Evolutionary conservation across 2,888 invertebrate species (phyloP).

Genomic region (Patella depressa): DNA sequence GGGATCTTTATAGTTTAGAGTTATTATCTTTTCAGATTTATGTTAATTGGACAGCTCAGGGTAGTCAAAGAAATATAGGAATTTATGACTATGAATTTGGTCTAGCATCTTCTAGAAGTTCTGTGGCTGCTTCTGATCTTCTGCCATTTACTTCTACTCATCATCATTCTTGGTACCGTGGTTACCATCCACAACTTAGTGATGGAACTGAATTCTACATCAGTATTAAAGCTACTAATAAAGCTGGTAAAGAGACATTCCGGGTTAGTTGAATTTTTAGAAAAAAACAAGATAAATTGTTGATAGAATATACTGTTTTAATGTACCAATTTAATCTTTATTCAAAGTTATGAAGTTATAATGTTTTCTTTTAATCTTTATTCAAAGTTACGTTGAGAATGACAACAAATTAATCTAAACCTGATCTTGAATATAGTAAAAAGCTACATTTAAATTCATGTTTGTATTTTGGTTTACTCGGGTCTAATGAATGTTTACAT

Average conservation of each 20-base stretch:
- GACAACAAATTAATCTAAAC: no score
- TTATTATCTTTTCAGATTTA: constrained; percentile 31
- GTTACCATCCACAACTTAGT: constrained; percentile 42
- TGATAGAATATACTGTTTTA: no score
- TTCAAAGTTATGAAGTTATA: no score
- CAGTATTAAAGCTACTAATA: constrained; percentile 48
- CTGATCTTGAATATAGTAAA: no score
- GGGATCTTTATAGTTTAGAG: no score
- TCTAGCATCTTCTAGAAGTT: constrained; percentile 35
- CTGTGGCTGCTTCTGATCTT: constrained; percentile 38
- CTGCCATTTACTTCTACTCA: constrained; percentile 41
- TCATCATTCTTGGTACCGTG: constrained; percentile 40
- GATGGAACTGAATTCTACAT: constrained; percentile 49
- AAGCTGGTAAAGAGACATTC: constrained; percentile 33
- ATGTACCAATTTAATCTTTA: no score
- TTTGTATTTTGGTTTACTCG: no score
- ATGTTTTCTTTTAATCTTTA: no score
- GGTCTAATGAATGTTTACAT: no score
- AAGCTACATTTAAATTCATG: no score
- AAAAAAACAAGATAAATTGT: no score
- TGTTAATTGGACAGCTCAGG: constrained; percentile 46
- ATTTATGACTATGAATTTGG: constrained; percentile 50
- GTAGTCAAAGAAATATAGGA: constrained; percentile 30
- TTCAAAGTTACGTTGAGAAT: no score
- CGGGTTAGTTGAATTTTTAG: constrained; percentile 24